Conservation (phyloP, 2,888 invertebrate species). For the Deilephila porcellus region DNA sequence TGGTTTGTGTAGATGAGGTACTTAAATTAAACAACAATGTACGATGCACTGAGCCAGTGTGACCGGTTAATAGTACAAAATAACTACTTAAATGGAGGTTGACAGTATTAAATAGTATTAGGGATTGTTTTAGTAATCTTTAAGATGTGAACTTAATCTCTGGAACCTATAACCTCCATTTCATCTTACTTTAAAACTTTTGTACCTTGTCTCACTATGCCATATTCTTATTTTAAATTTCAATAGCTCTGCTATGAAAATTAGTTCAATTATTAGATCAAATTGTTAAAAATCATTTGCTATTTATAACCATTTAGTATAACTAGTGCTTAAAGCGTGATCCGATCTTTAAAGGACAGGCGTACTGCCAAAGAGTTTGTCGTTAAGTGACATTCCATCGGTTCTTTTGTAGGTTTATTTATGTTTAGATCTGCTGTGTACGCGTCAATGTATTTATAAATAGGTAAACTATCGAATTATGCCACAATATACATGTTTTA, state of each 20-base stretch:
- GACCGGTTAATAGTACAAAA: constrained; percentile 6
- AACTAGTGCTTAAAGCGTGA: constrained; percentile 3
- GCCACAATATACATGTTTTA: background rate
- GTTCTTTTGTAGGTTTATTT: constrained; percentile 18
- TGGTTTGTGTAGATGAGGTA: background rate
- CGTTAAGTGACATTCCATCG: constrained; percentile 4
- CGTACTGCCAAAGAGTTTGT: constrained; percentile 3
- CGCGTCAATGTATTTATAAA: constrained; percentile 8
- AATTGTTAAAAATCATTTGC: constrained; percentile 38
- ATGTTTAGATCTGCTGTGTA: constrained; percentile 20
- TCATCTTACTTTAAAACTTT: background rate
- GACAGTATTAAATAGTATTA: constrained; percentile 1
- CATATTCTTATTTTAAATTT: background rate
- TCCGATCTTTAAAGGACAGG: background rate
- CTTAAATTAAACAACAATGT: background rate
- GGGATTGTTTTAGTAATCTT: background rate
- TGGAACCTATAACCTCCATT: background rate
- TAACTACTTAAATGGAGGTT: background rate
- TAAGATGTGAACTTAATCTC: background rate
- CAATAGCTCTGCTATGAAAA: constrained; percentile 9
- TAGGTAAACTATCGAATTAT: background rate
- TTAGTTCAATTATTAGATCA: constrained; percentile 41
- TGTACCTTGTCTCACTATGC: constrained; percentile 1
- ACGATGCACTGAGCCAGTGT: background rate
- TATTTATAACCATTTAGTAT: constrained; percentile 18